Conservation (phyloP, 2,888 invertebrate species). For the Lepas anatifera region DNA sequence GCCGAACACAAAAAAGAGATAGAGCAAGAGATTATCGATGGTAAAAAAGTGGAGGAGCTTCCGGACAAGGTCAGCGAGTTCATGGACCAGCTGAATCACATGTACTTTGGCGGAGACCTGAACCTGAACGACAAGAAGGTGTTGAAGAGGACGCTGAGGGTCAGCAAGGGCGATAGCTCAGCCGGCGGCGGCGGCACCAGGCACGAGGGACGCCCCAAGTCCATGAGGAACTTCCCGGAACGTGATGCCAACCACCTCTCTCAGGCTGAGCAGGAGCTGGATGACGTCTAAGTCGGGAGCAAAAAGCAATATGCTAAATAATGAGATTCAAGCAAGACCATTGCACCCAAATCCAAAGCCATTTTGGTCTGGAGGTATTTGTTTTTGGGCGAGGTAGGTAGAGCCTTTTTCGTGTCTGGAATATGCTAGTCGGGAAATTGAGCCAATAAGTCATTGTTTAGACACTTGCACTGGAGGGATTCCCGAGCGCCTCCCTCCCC, state of each 20-base stretch:
- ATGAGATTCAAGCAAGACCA: too few species aligned
- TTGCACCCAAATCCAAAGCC: too few species aligned
- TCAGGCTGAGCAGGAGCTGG: background rate
- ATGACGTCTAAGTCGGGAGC: background rate
- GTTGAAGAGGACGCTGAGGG: background rate
- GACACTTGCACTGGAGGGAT: too few species aligned
- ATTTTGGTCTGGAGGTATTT: too few species aligned
- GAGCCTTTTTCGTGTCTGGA: too few species aligned
- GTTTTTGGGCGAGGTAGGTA: too few species aligned
- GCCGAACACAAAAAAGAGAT: background rate
- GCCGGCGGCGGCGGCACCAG: background rate
- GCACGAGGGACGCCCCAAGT: background rate
- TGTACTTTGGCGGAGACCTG: conserved; percentile 27
- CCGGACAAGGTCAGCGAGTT: conserved; percentile 24
- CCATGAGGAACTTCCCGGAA: background rate
- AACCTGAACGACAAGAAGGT: conserved; percentile 25
- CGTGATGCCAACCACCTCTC: background rate
- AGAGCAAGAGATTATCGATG: background rate
- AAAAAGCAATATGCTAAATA: too few species aligned
- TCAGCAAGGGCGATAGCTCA: background rate
- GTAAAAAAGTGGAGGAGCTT: conserved; percentile 16
- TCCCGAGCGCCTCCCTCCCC: too few species aligned
- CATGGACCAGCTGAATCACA: conserved; percentile 27
- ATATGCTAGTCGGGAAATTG: too few species aligned
- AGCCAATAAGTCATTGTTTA: too few species aligned